Evolutionary conservation across 2,888 invertebrate species (phyloP).

Genomic region (Marronus borbonicus): DNA sequence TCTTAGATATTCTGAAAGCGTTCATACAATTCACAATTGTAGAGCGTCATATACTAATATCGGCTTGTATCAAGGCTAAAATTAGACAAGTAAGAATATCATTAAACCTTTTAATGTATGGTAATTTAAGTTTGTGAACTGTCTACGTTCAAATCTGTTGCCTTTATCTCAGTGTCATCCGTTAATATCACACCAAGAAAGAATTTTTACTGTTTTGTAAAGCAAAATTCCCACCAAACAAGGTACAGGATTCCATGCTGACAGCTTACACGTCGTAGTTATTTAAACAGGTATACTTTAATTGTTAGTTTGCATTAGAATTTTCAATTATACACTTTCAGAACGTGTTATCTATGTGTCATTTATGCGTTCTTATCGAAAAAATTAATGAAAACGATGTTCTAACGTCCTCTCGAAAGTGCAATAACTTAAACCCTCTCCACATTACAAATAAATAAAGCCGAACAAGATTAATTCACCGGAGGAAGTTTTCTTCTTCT

Average conservation of each 20-base stretch:
- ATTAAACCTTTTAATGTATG: too few species aligned
- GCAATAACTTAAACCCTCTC: conserved; percentile 41
- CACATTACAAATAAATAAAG: conserved; percentile 41
- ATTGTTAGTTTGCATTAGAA: conserved; percentile 41
- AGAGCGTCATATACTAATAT: too few species aligned
- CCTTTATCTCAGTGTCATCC: conserved; percentile 7
- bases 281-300: conserved; percentile 42
- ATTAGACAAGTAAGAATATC: too few species aligned
- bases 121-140: not conserved
- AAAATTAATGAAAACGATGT: conserved; percentile 43
- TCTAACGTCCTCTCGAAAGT: conserved; percentile 36
- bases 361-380: conserved; percentile 35
- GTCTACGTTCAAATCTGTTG: not conserved
- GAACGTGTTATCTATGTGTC: conserved; percentile 39
- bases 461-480: conserved; percentile 44
- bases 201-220: conserved; percentile 40
- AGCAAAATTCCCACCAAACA: conserved; percentile 43
- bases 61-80: too few species aligned
- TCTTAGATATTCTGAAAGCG: too few species aligned
- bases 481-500: conserved; percentile 16
- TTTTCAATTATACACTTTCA: conserved; percentile 39
- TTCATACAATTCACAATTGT: too few species aligned
- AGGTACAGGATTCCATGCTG: conserved; percentile 27
- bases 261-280: conserved; percentile 32
- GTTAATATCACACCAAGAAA: conserved; percentile 12